These are phyloP conservation scores for Drosophila mimetica DNA, from an alignment of 2,888 invertebrate species.

Conservation along the genomic window DNA sequence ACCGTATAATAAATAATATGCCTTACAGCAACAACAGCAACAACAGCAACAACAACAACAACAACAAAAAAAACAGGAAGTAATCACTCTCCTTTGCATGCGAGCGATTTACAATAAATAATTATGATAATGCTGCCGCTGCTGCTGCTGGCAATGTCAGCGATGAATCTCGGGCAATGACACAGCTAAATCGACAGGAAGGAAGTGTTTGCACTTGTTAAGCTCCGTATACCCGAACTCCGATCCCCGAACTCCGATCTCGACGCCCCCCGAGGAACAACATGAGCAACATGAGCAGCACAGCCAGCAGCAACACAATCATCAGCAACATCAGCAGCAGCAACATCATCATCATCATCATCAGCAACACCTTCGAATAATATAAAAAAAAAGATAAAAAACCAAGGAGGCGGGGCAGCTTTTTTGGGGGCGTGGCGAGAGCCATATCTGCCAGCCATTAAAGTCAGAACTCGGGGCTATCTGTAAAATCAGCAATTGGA, in stretches of 20 bases:
- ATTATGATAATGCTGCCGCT: conserved; percentile 55
- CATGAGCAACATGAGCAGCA: conserved; percentile 1
- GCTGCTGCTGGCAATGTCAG: conserved; percentile 16
- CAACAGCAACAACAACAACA: too few species aligned
- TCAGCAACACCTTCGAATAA: conserved; percentile 2
- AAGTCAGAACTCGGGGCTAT: neutral
- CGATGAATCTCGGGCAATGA: conserved; percentile 47
- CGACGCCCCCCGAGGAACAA: conserved; percentile 12
- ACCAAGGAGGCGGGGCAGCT: neutral
- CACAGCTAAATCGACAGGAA: conserved; percentile 50
- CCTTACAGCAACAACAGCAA: too few species aligned
- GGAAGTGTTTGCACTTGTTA: conserved; percentile 56
- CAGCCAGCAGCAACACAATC: neutral
- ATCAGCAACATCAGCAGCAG: neutral
- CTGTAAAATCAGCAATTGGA: conserved; percentile 1
- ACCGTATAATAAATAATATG: conserved; percentile 11
- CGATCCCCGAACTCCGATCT: neutral
- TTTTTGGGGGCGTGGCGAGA: conserved; percentile 7
- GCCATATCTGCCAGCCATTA: conserved; percentile 8
- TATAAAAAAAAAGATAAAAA: too few species aligned
- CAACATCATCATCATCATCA: neutral
- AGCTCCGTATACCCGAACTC: conserved; percentile 14
- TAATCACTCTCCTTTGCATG: conserved; percentile 43
- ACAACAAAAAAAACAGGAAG: conserved; percentile 50
- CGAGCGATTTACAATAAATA: conserved; percentile 67